Conservation (phyloP, 92 coral and sea anemone genomes). For the Galaxea fascicularis region DNA sequence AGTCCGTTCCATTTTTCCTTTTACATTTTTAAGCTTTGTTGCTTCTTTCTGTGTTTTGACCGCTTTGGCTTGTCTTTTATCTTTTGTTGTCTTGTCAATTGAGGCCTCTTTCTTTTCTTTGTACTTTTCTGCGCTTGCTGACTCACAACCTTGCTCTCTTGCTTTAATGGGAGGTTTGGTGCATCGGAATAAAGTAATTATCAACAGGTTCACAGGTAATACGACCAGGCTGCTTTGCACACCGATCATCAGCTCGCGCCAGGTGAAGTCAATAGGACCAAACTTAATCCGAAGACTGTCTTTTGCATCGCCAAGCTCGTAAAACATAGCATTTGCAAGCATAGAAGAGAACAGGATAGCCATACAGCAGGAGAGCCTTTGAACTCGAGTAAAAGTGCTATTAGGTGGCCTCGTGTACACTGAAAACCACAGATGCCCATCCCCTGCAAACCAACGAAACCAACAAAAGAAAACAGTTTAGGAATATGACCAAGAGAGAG, state of each 20-base stretch:
- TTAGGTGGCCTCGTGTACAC: slow-evolving; percentile 78
- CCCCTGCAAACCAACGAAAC: slow-evolving; percentile 9
- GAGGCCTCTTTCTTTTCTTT: neutral
- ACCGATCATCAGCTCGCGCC: slow-evolving; percentile 57
- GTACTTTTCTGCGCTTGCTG: neutral
- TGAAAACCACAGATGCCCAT: slow-evolving; percentile 87
- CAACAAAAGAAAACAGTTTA: neutral
- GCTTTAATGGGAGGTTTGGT: slow-evolving; percentile 38
- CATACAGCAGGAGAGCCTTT: slow-evolving; percentile 66
- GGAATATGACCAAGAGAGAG: too few species aligned
- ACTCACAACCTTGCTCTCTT: neutral
- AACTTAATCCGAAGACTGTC: slow-evolving; percentile 35
- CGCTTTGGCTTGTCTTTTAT: neutral
- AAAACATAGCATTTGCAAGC: slow-evolving; percentile 69
- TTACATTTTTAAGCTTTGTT: neutral
- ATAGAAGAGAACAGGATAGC: slow-evolving; percentile 64
- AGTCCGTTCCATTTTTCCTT: neutral
- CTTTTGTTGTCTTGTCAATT: neutral
- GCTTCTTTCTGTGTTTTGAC: neutral
- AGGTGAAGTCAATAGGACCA: slow-evolving; percentile 65
- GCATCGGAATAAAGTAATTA: slow-evolving; percentile 58
- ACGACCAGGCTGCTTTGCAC: slow-evolving; percentile 56
- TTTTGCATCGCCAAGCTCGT: slow-evolving; percentile 28
- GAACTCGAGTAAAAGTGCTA: slow-evolving; percentile 81
- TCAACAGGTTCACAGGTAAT: slow-evolving; percentile 58